phyloP scores from a whole-genome alignment of 1,140 invertebrate species.

The Metopolophium dirhodum region DNA sequence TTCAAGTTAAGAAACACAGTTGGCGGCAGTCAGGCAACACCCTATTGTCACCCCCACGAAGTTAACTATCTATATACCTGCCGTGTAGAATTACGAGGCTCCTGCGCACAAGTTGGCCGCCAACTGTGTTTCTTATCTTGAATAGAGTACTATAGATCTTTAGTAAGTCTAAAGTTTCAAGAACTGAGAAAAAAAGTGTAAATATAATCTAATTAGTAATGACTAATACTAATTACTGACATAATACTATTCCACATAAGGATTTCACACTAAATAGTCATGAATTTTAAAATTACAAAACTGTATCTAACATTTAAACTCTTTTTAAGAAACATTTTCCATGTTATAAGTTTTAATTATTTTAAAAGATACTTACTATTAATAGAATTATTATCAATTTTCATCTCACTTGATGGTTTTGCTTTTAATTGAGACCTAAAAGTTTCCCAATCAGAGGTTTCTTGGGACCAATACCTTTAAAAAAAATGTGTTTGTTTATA shows the following conservation, averaged over 20 bases:
- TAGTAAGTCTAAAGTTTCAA: neutral
- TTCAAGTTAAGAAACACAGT: no score
- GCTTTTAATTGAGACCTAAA: slow-evolving; percentile 46
- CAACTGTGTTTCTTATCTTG: no score
- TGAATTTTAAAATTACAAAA: neutral
- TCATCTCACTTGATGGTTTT: slow-evolving; percentile 47
- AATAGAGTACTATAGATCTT: no score
- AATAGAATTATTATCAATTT: slow-evolving; percentile 20
- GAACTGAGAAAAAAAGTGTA: neutral
- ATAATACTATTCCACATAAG: neutral
- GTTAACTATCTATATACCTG: no score
- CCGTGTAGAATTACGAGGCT: no score
- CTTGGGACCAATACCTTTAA: slow-evolving; percentile 47
- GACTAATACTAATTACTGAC: neutral
- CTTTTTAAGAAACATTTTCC: neutral
- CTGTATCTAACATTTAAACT: neutral
- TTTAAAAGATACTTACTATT: slow-evolving; percentile 7
- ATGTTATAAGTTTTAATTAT: neutral
- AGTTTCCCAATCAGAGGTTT: slow-evolving; percentile 53
- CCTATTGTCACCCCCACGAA: no score
- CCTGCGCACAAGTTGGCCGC: no score
- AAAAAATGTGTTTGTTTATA: neutral
- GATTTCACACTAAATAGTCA: neutral
- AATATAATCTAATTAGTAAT: neutral
- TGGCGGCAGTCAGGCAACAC: no score